A percentile compares a stretch with the other conserved stretches of the same genome.
These are phyloP conservation scores for Agraylea sexmaculata DNA, from an alignment of 1,140 invertebrate genomes.

Conservation along the genomic window DNA sequence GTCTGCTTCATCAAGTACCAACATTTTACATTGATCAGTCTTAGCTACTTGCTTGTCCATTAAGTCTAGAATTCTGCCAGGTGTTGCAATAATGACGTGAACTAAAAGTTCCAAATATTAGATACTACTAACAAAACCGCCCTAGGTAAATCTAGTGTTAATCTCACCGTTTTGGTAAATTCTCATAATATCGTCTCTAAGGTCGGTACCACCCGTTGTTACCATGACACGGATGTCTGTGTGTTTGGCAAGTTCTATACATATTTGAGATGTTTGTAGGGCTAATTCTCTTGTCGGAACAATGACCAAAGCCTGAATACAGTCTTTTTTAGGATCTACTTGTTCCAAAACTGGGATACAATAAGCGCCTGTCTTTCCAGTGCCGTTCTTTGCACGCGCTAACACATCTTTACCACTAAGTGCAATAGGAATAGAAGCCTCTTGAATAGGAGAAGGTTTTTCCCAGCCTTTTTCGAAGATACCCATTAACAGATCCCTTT, in stretches of 20 bases:
- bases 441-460: constrained; percentile 98
- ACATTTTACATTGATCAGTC: constrained; percentile 90
- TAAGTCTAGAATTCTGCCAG: constrained; percentile 97
- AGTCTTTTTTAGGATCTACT: constrained; percentile 81
- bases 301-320: constrained; percentile 94
- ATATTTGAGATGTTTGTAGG: constrained; percentile 98
- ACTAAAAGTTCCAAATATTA: constrained; percentile 60
- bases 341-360: constrained; percentile 95
- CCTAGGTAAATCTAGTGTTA: constrained; percentile 11
- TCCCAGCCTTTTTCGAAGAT: constrained; percentile 99
- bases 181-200: constrained; percentile 98
- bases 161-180: constrained; percentile 87
- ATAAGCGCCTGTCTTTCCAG: constrained; percentile 99
- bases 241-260: constrained; percentile 96
- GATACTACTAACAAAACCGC: neutral
- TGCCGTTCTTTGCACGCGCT: constrained; percentile 98
- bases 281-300: constrained; percentile 98
- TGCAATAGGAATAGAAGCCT: constrained; percentile 96
- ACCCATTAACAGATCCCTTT: constrained; percentile 95
- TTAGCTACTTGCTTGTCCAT: constrained; percentile 98
- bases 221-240: constrained; percentile 96
- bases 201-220: constrained; percentile 95
- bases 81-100: constrained; percentile 98
- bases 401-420: constrained; percentile 95
- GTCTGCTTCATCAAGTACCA: constrained; percentile 98